A percentile compares a stretch with the other conserved stretches of the same genome.
Evolutionary conservation across 1,140 invertebrate species (phyloP).

Genomic region (Drosophila hydei): DNA sequence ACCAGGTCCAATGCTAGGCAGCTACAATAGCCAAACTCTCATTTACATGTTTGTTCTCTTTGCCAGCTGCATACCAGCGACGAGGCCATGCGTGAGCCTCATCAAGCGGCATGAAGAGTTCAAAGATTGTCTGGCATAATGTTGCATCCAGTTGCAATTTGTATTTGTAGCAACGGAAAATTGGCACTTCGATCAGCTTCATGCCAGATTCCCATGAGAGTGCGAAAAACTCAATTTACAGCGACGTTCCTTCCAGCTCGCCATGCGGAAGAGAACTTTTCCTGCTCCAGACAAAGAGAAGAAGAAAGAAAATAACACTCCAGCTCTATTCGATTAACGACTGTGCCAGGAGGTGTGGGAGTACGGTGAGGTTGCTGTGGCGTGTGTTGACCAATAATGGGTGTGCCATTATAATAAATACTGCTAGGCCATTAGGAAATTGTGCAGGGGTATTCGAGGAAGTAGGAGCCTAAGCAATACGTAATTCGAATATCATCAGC

Average conservation of each 20-base stretch:
- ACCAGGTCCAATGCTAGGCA: background rate
- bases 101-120: slow-evolving; percentile 17
- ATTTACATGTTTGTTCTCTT: slow-evolving; percentile 22
- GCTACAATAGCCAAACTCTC: slow-evolving; percentile 37
- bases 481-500: slow-evolving; percentile 2
- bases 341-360: slow-evolving; percentile 17
- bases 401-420: slow-evolving; percentile 41
- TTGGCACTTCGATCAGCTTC: slow-evolving; percentile 44
- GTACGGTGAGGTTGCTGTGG: background rate
- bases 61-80: slow-evolving; percentile 16
- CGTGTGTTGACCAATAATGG: slow-evolving; percentile 38
- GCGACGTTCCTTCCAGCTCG: slow-evolving; percentile 20
- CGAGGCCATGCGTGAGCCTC: slow-evolving; percentile 34
- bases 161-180: slow-evolving; percentile 17
- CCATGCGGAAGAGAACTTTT: slow-evolving; percentile 31
- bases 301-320: background rate
- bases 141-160: slow-evolving; percentile 34
- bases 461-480: background rate
- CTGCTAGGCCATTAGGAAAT: slow-evolving; percentile 24
- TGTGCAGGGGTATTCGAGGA: slow-evolving; percentile 2
- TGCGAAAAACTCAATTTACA: slow-evolving; percentile 9
- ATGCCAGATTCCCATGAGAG: slow-evolving; percentile 30
- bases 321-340: slow-evolving; percentile 28
- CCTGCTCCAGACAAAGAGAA: too few species aligned
- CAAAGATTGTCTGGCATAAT: slow-evolving; percentile 21